Evolutionary conservation across 2,797 vertebrate genomes (phyloP).

Genomic region (Sardinella longiceps): DNA sequence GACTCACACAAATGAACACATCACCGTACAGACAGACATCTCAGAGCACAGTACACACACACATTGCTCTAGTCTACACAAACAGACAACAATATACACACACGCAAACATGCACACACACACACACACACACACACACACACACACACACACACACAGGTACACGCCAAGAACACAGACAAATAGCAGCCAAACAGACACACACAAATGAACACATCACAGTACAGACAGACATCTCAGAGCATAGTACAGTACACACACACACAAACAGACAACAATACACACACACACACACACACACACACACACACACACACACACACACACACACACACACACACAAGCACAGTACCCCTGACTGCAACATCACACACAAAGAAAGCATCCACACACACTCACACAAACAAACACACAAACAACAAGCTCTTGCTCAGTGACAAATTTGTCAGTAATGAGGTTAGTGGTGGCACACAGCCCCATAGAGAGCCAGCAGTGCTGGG

Average conservation of each 20-base stretch:
- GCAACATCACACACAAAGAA: background rate
- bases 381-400: background rate
- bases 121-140: background rate
- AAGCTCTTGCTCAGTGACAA: background rate
- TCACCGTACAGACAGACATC: too few relatives aligned
- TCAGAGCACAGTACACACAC: too few relatives aligned
- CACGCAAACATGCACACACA: background rate
- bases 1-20: too few relatives aligned
- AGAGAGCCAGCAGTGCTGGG: background rate
- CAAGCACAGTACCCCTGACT: background rate
- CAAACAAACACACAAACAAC: background rate
- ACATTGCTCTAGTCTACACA: too few relatives aligned
- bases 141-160: background rate
- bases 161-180: background rate
- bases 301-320: background rate
- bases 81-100: background rate
- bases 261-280: background rate
- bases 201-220: too few relatives aligned
- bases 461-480: background rate
- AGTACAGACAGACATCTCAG: too few relatives aligned
- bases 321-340: background rate
- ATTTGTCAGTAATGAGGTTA: background rate
- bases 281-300: background rate
- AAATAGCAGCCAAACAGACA: too few relatives aligned
- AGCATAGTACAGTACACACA: too few relatives aligned